These are phyloP conservation scores for Nebria brevicollis DNA, from an alignment of 2,888 invertebrate genomes.

Conservation along the genomic window DNA sequence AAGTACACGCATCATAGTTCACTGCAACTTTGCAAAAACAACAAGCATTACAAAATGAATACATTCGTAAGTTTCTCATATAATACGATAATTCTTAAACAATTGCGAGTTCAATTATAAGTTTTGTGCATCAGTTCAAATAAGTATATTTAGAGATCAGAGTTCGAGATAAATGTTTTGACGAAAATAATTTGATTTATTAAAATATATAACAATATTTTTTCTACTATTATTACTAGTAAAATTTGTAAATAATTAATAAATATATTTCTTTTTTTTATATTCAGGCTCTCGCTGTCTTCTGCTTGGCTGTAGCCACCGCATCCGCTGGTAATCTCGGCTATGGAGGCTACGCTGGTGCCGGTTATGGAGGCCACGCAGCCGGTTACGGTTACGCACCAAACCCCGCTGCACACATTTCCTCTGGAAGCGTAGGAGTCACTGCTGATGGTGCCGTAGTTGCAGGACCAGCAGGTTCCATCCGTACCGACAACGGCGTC, in stretches of 20 bases:
- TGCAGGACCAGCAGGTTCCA: conserved; percentile 42
- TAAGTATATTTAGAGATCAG: not conserved
- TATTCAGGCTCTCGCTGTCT: conserved; percentile 15
- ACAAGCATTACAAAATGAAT: conserved; percentile 13
- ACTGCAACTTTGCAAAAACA: conserved; percentile 18
- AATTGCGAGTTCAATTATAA: not conserved
- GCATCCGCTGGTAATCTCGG: conserved; percentile 23
- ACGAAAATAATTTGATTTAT: too few relatives aligned
- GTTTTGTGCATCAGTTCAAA: not conserved
- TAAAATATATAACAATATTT: too few relatives aligned
- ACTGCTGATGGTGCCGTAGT: conserved; percentile 44
- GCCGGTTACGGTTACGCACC: conserved; percentile 34
- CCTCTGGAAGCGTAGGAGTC: conserved; percentile 32
- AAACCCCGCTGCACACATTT: conserved; percentile 44
- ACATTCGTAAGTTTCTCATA: conserved; percentile 6
- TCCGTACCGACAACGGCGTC: conserved; percentile 41
- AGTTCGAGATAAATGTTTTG: not conserved
- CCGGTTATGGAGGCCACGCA: conserved; percentile 21
- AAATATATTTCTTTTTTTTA: not conserved
- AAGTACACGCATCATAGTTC: conserved; percentile 33
- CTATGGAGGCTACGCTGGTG: conserved; percentile 11
- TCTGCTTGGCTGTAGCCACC: conserved; percentile 21
- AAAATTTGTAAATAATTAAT: not conserved
- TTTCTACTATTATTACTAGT: too few relatives aligned
- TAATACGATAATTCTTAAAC: not conserved